Conservation (phyloP, 2,797 vertebrate species). For the Lepus oiostolus region DNA sequence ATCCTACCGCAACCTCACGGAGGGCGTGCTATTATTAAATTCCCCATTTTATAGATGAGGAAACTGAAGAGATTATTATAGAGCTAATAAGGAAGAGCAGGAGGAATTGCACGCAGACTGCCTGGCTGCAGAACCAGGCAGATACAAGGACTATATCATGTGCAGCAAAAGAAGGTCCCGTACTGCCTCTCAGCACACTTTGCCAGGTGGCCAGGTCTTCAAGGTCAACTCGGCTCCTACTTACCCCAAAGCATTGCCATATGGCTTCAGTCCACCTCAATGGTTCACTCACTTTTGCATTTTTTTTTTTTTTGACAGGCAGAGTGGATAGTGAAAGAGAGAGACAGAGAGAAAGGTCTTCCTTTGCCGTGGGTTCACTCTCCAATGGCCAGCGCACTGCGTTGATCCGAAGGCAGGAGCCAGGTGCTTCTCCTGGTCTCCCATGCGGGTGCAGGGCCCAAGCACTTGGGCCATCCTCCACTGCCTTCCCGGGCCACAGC, state of each 20-base stretch:
- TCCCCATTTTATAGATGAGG: neutral
- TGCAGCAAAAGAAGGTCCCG: neutral
- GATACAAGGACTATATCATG: neutral
- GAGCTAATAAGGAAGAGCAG: neutral
- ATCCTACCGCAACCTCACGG: neutral
- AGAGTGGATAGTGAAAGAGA: too few species aligned
- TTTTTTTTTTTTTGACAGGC: neutral
- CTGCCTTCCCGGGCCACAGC: too few species aligned
- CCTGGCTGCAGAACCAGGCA: neutral
- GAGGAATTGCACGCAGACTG: neutral
- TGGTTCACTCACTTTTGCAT: conserved; percentile 11
- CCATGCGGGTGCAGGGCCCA: too few species aligned
- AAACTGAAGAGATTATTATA: neutral
- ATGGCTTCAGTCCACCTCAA: neutral
- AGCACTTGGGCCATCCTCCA: too few species aligned
- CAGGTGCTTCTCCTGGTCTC: too few species aligned
- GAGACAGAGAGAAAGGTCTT: too few species aligned
- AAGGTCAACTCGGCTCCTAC: neutral
- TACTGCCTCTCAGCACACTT: neutral
- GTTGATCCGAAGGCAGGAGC: too few species aligned
- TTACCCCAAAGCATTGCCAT: neutral
- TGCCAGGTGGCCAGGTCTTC: neutral
- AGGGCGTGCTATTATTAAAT: conserved; percentile 10
- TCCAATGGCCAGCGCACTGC: too few species aligned
- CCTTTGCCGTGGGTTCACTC: too few species aligned